Evolutionary conservation across 2,113 vertebrate species (phyloP).

Genomic region (Willisornis vidua): DNA sequence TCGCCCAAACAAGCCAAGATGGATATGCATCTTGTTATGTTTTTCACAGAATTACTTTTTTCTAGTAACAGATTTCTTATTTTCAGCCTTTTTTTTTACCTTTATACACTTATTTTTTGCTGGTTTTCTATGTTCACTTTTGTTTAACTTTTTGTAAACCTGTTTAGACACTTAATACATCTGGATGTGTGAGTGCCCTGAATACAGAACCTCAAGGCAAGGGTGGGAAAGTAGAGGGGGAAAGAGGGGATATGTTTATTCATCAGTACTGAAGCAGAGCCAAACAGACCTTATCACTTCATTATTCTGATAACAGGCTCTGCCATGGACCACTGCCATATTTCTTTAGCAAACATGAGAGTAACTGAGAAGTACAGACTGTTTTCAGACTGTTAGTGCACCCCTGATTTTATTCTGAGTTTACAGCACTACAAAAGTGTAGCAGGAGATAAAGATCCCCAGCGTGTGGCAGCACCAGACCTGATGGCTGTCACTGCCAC

Average conservation of each 20-base stretch:
- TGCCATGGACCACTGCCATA: neutral
- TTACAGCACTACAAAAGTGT: neutral
- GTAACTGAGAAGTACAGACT: neutral
- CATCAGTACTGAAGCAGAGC: neutral
- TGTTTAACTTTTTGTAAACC: neutral
- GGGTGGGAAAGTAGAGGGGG: neutral
- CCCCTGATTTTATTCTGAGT: neutral
- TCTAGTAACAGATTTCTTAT: constrained; percentile 33
- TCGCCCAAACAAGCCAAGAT: neutral
- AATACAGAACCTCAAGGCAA: neutral
- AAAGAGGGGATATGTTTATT: neutral
- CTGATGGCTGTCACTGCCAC: neutral
- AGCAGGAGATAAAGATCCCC: constrained; percentile 17
- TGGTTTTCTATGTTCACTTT: constrained; percentile 12
- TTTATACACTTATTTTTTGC: neutral
- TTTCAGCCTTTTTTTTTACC: neutral
- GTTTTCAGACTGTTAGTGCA: neutral
- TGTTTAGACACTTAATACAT: neutral
- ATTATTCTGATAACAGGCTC: neutral
- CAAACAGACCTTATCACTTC: neutral
- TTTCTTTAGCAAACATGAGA: neutral
- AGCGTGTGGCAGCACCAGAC: neutral
- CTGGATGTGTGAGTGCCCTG: neutral
- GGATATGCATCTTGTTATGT: fast-evolving
- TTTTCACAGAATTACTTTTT: constrained; percentile 23